These are phyloP conservation scores for Notodonta ziczac DNA, from an alignment of 2,888 invertebrate genomes.

Conservation along the genomic window DNA sequence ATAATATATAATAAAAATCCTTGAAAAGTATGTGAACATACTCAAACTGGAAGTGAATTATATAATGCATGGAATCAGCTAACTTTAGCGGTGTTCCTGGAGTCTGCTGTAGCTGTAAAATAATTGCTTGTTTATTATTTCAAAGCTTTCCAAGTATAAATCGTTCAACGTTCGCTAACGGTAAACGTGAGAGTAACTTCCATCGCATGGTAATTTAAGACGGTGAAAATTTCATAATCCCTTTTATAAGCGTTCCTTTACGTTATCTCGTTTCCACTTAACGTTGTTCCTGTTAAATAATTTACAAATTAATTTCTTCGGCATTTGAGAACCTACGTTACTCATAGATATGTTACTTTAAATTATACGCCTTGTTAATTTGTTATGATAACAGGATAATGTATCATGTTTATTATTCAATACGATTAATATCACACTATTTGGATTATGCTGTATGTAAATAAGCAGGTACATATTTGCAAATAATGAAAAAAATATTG, in stretches of 20 bases:
- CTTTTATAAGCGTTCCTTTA: constrained; percentile 21
- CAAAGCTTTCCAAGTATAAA: constrained; percentile 4
- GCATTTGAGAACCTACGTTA: constrained; percentile 20
- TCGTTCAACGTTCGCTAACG: constrained; percentile 2
- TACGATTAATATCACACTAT: too few relatives aligned
- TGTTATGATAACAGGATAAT: background rate
- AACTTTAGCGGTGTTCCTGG: too few relatives aligned
- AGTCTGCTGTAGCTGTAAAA: too few relatives aligned
- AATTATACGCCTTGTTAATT: background rate
- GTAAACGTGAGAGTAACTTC: constrained; percentile 1
- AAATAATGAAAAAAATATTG: too few relatives aligned
- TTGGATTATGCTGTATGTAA: too few relatives aligned
- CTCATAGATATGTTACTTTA: constrained; percentile 1
- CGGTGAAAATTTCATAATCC: constrained; percentile 31
- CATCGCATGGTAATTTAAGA: constrained; percentile 30
- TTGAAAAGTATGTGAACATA: too few relatives aligned
- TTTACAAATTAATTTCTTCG: constrained; percentile 28
- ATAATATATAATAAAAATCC: too few relatives aligned
- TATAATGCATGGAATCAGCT: too few relatives aligned
- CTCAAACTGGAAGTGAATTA: too few relatives aligned
- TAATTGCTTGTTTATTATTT: background rate
- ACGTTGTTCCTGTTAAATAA: constrained; percentile 25
- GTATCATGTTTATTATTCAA: too few relatives aligned
- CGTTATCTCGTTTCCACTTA: constrained; percentile 23
- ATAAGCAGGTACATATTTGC: too few relatives aligned